Base-by-base conservation (phyloP, 2,888 invertebrate species). In the Synanthedon formicaeformis region DNA sequence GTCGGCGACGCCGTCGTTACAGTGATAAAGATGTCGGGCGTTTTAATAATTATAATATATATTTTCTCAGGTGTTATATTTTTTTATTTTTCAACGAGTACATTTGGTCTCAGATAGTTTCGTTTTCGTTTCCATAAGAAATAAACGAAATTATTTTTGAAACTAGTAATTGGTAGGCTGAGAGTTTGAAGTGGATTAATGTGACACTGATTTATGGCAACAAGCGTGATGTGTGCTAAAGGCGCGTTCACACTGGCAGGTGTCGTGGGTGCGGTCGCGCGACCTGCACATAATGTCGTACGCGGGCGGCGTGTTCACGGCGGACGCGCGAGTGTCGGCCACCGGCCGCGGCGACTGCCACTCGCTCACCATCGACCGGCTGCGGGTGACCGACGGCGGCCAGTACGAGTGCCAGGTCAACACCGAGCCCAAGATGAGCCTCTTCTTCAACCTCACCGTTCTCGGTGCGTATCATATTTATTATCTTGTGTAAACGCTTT, bases 371-470 rank as follows among this genome's bases (percentile, higher is more conserved):
- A 88, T 93, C 60, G 86, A 87, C 61, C 87, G 87, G n/a, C 89
- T 91, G 56, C 89, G 89, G 56, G 69, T 78, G 52, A 65, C 82
- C 18, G 93, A 93, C 76, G 82, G 89, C 2, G 93, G 93, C 57
- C 88, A 89, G 59, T 93, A 93, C 81, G 93, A 92, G 83, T 93
- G 93, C 67, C 93, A 93, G 80, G 89, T 93, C 66, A 93, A 93
- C 80, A 92, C 92, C 1, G 92, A 93, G 66, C 92, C 93, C 45
- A 93, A 93, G 75, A 90, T 92, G 82, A 92, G 91, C 81, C 87
- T 90, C 60, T 90, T 90, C 63, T 90, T 91, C 64, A 89, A 89
- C 64, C 88, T 93, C 52, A 88, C 88, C 12, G 91, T 92, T 27
- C 75, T 90, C 64, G 91, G 92, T 92, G 65, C 73, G 81, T 66